A percentile compares a stretch with the other conserved stretches of the same genome.
These are phyloP conservation scores for Meiosimyza platycephala DNA, from an alignment of 2,888 invertebrate species.

Conservation along the genomic window DNA sequence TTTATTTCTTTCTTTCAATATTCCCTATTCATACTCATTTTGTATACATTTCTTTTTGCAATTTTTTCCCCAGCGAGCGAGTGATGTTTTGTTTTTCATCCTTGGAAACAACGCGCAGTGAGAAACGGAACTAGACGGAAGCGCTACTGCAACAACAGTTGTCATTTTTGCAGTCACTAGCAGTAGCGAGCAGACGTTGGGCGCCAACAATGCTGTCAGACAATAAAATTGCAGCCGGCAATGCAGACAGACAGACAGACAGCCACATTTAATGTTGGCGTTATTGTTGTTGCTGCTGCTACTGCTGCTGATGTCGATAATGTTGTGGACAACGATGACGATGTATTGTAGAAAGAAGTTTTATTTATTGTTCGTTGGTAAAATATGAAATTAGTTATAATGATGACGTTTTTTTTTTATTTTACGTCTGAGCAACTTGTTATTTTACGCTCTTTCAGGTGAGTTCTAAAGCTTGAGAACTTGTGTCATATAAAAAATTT, in stretches of 20 bases:
- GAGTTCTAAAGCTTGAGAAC: no score
- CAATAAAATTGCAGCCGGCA: constrained; percentile 27
- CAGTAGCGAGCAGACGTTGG: constrained; percentile 1
- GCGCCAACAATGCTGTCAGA: constrained; percentile 29
- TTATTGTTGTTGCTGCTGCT: neutral
- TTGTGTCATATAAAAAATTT: no score
- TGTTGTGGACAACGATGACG: neutral
- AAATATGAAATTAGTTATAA: no score
- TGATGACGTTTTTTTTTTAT: no score
- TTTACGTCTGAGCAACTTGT: no score
- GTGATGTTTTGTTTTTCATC: constrained; percentile 14
- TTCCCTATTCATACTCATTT: constrained; percentile 22
- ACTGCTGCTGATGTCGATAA: neutral
- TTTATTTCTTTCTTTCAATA: constrained; percentile 20
- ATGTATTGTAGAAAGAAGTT: no score
- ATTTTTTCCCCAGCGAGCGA: neutral
- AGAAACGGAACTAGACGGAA: neutral
- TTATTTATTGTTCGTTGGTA: no score
- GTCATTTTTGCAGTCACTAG: neutral
- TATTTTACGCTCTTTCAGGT: no score
- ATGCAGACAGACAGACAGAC: constrained; percentile 12
- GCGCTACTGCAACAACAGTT: neutral
- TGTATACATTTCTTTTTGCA: neutral
- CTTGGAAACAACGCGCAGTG: constrained; percentile 16
- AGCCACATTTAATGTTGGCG: neutral